Evolutionary conservation across 1,140 invertebrate genomes (phyloP), one percentile per base, ranked within the genome.

Genomic region (Telenomus remus): DNA sequence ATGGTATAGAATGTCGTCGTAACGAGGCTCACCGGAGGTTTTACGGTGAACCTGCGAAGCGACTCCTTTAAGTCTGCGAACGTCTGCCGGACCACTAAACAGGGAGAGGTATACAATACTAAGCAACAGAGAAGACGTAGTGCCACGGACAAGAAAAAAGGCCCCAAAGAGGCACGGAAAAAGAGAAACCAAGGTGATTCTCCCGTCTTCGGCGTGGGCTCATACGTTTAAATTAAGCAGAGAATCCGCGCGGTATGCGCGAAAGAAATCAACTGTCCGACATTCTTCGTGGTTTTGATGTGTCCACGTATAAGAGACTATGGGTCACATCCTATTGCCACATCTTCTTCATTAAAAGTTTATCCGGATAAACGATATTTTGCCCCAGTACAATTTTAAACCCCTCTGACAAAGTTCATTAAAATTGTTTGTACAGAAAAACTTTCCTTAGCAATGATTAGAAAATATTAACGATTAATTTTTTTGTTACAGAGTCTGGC

Each of bases 401-500:
- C n/a, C n/a, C n/a, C n/a, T n/a, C n/a, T n/a, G n/a, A n/a, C n/a
- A n/a, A n/a, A n/a, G n/a, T n/a, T n/a, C n/a, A n/a, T n/a, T n/a
- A 27, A 27, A 27, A 27, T 27, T 27, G 19, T 27, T 27, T 27
- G n/a, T 27, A 27, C 6, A 3, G 19, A 27, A 27, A 27, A 27
- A 3, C 1, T 27, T 27, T 27, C 6, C 6, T n/a, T n/a, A n/a
- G n/a, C n/a, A n/a, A n/a, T 27, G 12, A 13, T 7, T 44, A 44
- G 1, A 44, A 44, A 44, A 13, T 14, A 13, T 11, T 7, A 16
- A 7, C 10, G 11, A 16, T 44, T 8, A n/a, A n/a, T 27, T 70
- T 39, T 53, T 48, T 8, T 69, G 64, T 74, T 91, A 0, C 89
- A 94, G 93, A 94, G 90, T 94, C 92, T 89, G 92, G 92, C 90